Base-by-base conservation (phyloP, 2,888 invertebrate species). In the Xanthorhoe spadicearia region DNA sequence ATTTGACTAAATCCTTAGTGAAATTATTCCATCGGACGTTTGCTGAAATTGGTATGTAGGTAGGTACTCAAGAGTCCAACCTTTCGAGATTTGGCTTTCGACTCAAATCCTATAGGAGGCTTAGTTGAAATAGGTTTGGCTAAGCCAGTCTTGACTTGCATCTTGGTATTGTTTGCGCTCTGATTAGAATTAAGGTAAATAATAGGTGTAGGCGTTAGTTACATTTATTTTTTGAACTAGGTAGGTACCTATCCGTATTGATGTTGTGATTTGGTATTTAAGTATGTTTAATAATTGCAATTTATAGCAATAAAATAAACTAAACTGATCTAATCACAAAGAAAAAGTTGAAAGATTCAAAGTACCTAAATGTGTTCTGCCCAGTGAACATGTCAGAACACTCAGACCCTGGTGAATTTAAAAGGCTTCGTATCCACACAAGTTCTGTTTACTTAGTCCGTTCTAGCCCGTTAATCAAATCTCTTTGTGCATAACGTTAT, bases 401-500 rank as follows among this genome's bases (percentile, higher is more conserved):
- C 48, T 48, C 17, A 48, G 48, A 48, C 17, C 48, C 48, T 48
- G 17, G 48, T 15, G 48, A 48, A 48, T 48, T 48, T 48, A 1
- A 48, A 15, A 48, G 17, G 48, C 7, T 48, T 48, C 48, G 13
- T 48, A 53, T 55, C 23, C 66, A 56, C 60, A 56, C 52, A 52
- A 48, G 35, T 53, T 63, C 63, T 49, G 49, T 64, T 64, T 54
- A 32, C 53, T 64, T 51, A 35, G 54, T 55, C 38, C 19, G 54
- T 69, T 68, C 65, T 71, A 66, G 65, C 64, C 65, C 65, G 70
- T 75, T 77, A 77, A 79, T 79, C 74, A 75, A 77, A 82, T 72
- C 74, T 77, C 77, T 78, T 77, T 77, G 77, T 77, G 74, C 73
- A 78, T 72, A 64, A 50, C 68, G 59, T 56, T 68, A 67, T 72